Base-by-base conservation (phyloP, 35 echinoderm and acorn worm species). In the Diadema setosum region DNA sequence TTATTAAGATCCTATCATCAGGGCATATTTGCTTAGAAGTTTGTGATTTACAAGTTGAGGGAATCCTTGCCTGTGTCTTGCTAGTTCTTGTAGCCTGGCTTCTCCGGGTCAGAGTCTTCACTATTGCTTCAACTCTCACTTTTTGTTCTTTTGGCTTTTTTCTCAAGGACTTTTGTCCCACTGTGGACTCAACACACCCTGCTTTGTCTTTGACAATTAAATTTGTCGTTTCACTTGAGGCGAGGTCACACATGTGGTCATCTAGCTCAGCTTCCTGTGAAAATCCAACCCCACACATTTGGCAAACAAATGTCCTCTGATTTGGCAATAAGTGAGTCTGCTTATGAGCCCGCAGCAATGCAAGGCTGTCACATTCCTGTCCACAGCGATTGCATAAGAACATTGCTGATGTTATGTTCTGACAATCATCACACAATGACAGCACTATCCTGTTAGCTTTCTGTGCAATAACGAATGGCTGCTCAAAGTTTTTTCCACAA, bases 381-480 rank as follows among this genome's bases (percentile, higher is more conserved):
- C 73, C 73, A 20, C 73, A 78, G 3, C 40, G 39, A 41, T 35
- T 78, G 73, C 73, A 78, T 24, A 78, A 41, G 73, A 78, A 78
- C 35, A 78, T 42, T 9, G 73, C 73, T 5, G 73, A 78, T 7
- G 73, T 42, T 2, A 42, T 78, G 35, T 78, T 78, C 40, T 78
- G 35, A 78, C 73, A 78, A 36, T 78, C 37, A 44, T 78, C 73
- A 78, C 73, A 78, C 40, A 78, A 44, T n/a, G 73, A 78, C 9
- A 78, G 33, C 35, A 78, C 16, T 41, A 78, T 41, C 21, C 40
- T 78, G 35, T 78, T 44, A 42, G 73, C 73, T 42, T 36, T 39
- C 35, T 43, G 36, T 21, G 73, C 34, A 42, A 78, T n/a, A 21
- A 21, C 40, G n/a, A 26, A 78, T 9, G 73, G 33, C 40, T 78